Evolutionary conservation across 2,113 vertebrate genomes (phyloP).

Genomic region (Campylomormyrus numenius): DNA sequence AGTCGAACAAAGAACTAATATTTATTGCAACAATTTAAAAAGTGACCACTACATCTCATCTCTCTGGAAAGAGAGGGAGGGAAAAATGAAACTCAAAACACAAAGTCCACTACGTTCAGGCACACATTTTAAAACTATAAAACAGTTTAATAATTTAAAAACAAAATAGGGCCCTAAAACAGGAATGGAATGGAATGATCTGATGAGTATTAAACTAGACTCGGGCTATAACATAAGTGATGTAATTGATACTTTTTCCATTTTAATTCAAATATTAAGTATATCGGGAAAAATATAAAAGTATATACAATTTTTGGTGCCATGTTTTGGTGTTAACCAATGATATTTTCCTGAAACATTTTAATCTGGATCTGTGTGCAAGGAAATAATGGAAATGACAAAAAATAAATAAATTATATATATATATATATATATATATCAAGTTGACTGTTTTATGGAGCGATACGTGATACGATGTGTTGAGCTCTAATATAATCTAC

Average conservation of each 20-base stretch:
- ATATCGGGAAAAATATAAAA: constrained; percentile 51
- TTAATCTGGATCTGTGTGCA: constrained; percentile 57
- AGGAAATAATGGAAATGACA: constrained; percentile 39
- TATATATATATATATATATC: too few species aligned
- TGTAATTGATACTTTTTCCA: neutral
- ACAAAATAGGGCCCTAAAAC: constrained; percentile 34
- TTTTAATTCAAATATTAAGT: constrained; percentile 29
- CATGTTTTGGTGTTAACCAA: constrained; percentile 33
- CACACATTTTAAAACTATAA: neutral
- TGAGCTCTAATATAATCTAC: constrained; percentile 47
- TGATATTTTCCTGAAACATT: constrained; percentile 50
- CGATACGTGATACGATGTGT: constrained; percentile 19
- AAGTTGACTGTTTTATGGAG: constrained; percentile 21
- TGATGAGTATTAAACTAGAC: neutral
- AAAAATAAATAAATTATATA: neutral
- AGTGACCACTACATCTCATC: constrained; percentile 61
- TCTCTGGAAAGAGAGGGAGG: constrained; percentile 34
- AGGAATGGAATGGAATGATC: constrained; percentile 28
- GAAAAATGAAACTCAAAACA: constrained; percentile 43
- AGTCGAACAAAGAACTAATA: constrained; percentile 23
- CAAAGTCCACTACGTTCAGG: constrained; percentile 63
- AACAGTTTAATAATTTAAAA: constrained; percentile 42
- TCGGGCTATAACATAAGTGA: neutral
- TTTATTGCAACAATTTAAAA: constrained; percentile 58
- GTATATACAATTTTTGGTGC: constrained; percentile 56